These are phyloP conservation scores for Virgularia gustaviana DNA, from an alignment of 92 coral and sea anemone genomes.

Conservation along the genomic window DNA sequence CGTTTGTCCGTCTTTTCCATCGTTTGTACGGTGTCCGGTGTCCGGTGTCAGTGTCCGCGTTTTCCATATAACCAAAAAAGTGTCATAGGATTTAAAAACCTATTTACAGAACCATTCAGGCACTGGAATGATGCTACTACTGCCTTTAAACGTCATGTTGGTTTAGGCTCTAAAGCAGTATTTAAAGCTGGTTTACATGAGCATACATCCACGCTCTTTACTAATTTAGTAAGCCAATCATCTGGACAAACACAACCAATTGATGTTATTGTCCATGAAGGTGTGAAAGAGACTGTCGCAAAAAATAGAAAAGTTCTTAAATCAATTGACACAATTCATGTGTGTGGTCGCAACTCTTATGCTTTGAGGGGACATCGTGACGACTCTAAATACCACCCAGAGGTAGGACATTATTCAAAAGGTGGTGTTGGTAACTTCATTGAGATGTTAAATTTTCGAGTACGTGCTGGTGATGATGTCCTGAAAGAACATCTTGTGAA, in stretches of 20 bases:
- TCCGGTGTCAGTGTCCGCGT: no score
- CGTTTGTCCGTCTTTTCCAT: no score
- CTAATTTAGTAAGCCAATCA: not conserved
- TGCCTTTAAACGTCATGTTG: not conserved
- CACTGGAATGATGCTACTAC: not conserved
- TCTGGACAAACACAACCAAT: conserved; percentile 14
- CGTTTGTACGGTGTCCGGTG: no score
- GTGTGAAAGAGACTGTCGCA: not conserved
- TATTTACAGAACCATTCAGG: not conserved
- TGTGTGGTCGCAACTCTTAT: not conserved
- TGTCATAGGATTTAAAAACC: no score
- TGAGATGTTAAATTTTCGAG: conserved; percentile 32
- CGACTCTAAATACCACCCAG: conserved; percentile 5
- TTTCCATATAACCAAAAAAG: no score
- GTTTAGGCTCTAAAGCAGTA: not conserved
- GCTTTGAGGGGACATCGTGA: not conserved
- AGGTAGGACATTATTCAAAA: conserved; percentile 1
- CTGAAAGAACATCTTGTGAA: conserved; percentile 14
- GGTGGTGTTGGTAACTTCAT: conserved; percentile 27
- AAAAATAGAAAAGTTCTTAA: not conserved
- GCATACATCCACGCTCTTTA: not conserved
- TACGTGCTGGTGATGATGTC: conserved; percentile 27
- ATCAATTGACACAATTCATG: not conserved
- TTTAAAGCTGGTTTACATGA: not conserved
- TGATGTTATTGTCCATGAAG: not conserved